Conservation (phyloP, 2,888 invertebrate genomes). For the Trissoscelio sp. region DNA sequence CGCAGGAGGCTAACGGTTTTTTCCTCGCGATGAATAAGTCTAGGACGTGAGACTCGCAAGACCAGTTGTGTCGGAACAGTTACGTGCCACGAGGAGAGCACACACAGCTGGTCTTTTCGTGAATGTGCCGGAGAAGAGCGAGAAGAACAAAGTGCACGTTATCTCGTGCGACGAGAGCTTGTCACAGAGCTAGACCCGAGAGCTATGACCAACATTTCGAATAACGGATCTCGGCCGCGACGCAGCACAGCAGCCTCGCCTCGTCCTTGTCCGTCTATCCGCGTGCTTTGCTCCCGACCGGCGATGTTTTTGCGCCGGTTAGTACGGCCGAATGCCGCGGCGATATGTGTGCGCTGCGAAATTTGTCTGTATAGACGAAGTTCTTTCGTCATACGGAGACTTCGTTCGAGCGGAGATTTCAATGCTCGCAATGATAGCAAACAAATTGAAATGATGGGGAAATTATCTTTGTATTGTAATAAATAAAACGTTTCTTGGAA, state of each 20-base stretch:
- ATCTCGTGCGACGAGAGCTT: slow-evolving; percentile 35
- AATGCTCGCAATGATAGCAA: slow-evolving; percentile 71
- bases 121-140: slow-evolving; percentile 49
- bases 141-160: slow-evolving; percentile 50
- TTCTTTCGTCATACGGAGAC: slow-evolving; percentile 49
- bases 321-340: slow-evolving; percentile 66
- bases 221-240: slow-evolving; percentile 53
- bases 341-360: slow-evolving; percentile 25
- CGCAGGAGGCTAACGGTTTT: slow-evolving; percentile 79
- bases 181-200: slow-evolving; percentile 43
- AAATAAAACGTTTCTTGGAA: too few relatives aligned
- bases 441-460: too few relatives aligned
- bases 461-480: too few relatives aligned
- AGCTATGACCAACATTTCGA: slow-evolving; percentile 66
- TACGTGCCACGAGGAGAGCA: slow-evolving; percentile 67
- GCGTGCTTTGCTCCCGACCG: slow-evolving; percentile 3
- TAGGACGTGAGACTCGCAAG: slow-evolving; percentile 76
- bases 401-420: slow-evolving; percentile 71
- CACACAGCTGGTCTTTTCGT: slow-evolving; percentile 69
- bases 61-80: slow-evolving; percentile 74
- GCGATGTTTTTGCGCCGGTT: slow-evolving; percentile 73
- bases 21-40: slow-evolving; percentile 78
- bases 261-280: slow-evolving; percentile 20
- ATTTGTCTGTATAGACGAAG: too few relatives aligned
- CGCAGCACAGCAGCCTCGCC: slow-evolving; percentile 16